Evolutionary conservation across 2,888 invertebrate genomes (phyloP).

Genomic region (Sphecodes monilicornis): DNA sequence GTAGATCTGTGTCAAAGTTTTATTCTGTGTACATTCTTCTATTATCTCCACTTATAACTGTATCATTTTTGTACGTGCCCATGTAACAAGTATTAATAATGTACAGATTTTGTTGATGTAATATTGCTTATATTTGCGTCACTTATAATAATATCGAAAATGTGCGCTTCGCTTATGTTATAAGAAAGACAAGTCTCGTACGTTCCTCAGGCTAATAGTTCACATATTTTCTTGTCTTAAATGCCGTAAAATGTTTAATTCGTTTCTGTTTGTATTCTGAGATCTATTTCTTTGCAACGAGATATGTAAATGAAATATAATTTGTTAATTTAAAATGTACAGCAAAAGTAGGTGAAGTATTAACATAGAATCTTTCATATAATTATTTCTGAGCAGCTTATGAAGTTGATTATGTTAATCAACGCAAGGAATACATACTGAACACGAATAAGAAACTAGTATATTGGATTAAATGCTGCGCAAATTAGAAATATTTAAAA

Average conservation of each 20-base stretch:
- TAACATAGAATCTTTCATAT: not conserved
- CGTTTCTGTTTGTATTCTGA: not conserved
- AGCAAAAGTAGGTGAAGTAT: not conserved
- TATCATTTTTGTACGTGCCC: not conserved
- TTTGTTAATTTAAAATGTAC: not conserved
- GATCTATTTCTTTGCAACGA: not conserved
- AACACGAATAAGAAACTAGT: not conserved
- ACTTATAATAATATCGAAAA: not conserved
- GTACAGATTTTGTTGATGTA: not conserved
- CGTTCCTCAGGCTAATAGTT: not conserved
- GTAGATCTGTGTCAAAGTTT: constrained; percentile 39
- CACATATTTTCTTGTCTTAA: not conserved
- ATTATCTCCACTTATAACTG: not conserved
- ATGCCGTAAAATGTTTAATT: not conserved
- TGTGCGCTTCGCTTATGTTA: not conserved
- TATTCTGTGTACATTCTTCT: constrained; percentile 14
- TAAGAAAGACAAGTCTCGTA: not conserved
- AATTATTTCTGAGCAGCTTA: too few species aligned
- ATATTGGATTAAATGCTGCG: not conserved
- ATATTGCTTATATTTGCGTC: not conserved
- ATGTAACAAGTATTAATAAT: not conserved
- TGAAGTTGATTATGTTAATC: too few species aligned
- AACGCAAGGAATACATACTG: not conserved
- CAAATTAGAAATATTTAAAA: not conserved
- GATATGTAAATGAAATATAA: not conserved